These are phyloP conservation scores for Limnodromus scolopaceus DNA, from an alignment of 2,797 vertebrate species.

Conservation along the genomic window DNA sequence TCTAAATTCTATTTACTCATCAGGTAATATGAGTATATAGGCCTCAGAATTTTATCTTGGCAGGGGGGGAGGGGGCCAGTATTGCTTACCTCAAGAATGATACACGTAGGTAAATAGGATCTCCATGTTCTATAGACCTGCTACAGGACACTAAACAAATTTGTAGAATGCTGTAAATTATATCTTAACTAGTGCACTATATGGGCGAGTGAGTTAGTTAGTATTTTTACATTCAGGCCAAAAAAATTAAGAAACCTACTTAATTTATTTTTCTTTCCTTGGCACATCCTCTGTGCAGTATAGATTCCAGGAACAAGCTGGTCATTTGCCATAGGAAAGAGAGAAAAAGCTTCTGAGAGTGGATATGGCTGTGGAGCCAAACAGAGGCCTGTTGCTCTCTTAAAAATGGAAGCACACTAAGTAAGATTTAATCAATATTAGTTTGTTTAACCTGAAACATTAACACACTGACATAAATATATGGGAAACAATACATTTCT, in stretches of 20 bases:
- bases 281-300: not conserved
- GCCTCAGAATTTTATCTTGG: not conserved
- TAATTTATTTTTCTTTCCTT: not conserved
- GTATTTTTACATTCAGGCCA: not conserved
- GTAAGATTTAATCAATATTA: no score
- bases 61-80: no score
- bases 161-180: not conserved
- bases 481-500: no score
- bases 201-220: not conserved
- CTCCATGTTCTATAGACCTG: not conserved
- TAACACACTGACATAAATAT: no score
- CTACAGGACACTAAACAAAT: not conserved
- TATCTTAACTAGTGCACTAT: not conserved
- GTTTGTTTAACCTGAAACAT: no score
- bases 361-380: no score
- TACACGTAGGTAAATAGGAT: not conserved
- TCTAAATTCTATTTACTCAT: not conserved
- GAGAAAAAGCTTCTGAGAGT: no score
- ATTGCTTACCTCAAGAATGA: not conserved
- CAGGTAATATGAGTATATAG: not conserved
- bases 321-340: no score
- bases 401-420: no score
- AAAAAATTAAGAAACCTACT: not conserved
- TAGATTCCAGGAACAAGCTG: not conserved
- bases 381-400: no score